Evolutionary conservation across 2,888 invertebrate genomes (phyloP).

Genomic region (Melanotus villosus): DNA sequence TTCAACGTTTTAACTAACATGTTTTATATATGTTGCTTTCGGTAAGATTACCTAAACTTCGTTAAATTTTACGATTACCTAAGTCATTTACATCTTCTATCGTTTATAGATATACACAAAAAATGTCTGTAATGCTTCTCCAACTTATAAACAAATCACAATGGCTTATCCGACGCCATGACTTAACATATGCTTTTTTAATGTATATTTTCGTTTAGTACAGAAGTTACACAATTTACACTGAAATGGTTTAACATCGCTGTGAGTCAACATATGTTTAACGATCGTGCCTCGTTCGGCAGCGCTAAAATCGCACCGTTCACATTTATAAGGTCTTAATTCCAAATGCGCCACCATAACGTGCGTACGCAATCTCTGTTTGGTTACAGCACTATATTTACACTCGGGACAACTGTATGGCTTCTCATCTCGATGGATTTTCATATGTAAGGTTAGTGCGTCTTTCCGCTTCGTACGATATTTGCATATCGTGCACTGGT

Average conservation of each 20-base stretch:
- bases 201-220: not conserved
- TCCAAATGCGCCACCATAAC: not conserved
- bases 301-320: not conserved
- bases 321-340: not conserved
- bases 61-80: too few relatives aligned
- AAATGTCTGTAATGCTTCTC: too few relatives aligned
- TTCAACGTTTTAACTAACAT: too few relatives aligned
- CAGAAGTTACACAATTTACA: conserved; percentile 11
- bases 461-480: conserved; percentile 1
- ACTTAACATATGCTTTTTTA: conserved; percentile 1
- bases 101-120: too few relatives aligned
- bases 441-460: not conserved
- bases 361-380: not conserved
- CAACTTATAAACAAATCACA: too few relatives aligned
- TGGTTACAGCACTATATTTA: not conserved
- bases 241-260: not conserved
- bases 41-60: too few relatives aligned
- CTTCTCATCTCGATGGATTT: not conserved
- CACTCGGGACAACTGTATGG: not conserved
- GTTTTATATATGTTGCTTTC: too few relatives aligned
- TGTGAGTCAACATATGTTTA: not conserved
- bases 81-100: too few relatives aligned
- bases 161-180: not conserved
- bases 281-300: not conserved
- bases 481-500: not conserved